Evolutionary conservation across 2,113 vertebrate species (phyloP).

Genomic region (Neotoma lepida): DNA sequence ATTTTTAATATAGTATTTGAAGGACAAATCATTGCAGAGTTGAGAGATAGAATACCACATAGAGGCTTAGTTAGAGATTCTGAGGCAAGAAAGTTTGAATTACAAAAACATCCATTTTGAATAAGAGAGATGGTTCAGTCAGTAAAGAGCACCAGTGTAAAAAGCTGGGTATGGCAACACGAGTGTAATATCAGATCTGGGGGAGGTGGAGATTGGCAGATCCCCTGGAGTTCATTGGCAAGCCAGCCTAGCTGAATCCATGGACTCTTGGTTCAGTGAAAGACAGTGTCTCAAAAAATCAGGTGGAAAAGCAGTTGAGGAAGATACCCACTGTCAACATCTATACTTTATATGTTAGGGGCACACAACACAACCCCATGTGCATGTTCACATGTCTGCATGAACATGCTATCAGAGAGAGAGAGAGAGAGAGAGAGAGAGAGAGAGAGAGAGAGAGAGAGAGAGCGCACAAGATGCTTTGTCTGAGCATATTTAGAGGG

Average conservation of each 20-base stretch:
- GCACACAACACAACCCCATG: not conserved
- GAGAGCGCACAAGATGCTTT: not conserved
- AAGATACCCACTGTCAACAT: not conserved
- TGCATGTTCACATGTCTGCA: not conserved
- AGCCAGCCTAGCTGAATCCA: not conserved
- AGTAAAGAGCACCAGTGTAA: not conserved
- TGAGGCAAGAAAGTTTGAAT: constrained; percentile 20
- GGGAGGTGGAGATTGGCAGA: not conserved
- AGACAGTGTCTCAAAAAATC: not conserved
- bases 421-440: not conserved
- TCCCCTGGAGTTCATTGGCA: not conserved
- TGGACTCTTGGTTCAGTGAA: not conserved
- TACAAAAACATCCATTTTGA: not conserved
- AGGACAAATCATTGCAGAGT: not conserved
- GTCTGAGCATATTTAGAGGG: not conserved
- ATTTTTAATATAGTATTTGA: constrained; percentile 21
- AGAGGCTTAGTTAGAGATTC: not conserved
- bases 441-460: not conserved
- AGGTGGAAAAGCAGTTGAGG: not conserved
- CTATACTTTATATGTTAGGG: not conserved
- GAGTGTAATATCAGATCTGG: not conserved
- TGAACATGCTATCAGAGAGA: not conserved
- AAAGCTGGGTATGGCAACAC: not conserved
- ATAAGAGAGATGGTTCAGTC: not conserved
- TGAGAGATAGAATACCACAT: not conserved